phyloP scores from a whole-genome alignment of 1,140 invertebrate species.

The Cotesia typhae region DNA sequence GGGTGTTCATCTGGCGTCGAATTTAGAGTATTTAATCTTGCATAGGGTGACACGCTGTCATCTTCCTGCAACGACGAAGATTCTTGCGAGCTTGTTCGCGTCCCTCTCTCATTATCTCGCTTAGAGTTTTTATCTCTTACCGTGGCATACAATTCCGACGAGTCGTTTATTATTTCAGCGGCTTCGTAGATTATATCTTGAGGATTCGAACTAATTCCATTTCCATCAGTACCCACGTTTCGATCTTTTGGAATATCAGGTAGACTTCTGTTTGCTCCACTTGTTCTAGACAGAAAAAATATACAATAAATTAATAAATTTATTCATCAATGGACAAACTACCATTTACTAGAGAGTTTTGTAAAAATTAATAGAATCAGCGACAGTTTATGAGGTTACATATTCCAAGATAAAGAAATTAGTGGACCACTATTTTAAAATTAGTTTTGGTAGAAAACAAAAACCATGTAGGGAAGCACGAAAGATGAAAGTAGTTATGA shows the following conservation, averaged over 20 bases:
- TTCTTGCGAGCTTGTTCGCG: conserved; percentile 68
- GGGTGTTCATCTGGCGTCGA: conserved; percentile 70
- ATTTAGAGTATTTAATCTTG: conserved; percentile 66
- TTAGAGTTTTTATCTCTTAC: conserved; percentile 67
- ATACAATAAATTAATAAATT: conserved; percentile 8
- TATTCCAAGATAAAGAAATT: not conserved
- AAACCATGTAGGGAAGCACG: not conserved
- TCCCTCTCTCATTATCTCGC: conserved; percentile 52
- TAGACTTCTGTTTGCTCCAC: conserved; percentile 71
- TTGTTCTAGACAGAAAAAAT: conserved; percentile 52
- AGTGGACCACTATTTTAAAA: not conserved
- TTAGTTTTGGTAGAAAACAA: not conserved
- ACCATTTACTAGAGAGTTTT: not conserved
- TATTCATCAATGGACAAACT: conserved; percentile 2
- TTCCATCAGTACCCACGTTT: conserved; percentile 49
- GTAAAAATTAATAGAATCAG: conserved; percentile 5
- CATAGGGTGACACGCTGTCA: conserved; percentile 70
- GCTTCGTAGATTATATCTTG: conserved; percentile 64
- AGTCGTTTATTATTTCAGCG: conserved; percentile 65
- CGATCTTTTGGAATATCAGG: conserved; percentile 72
- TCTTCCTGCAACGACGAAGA: conserved; percentile 68
- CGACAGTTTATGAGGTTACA: not conserved
- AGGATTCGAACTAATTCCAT: conserved; percentile 52
- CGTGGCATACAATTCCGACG: conserved; percentile 74
- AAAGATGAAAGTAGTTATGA: not conserved